These are phyloP conservation scores for Hydrolagus colliei DNA, from an alignment of 2,797 vertebrate genomes.

Conservation along the genomic window DNA sequence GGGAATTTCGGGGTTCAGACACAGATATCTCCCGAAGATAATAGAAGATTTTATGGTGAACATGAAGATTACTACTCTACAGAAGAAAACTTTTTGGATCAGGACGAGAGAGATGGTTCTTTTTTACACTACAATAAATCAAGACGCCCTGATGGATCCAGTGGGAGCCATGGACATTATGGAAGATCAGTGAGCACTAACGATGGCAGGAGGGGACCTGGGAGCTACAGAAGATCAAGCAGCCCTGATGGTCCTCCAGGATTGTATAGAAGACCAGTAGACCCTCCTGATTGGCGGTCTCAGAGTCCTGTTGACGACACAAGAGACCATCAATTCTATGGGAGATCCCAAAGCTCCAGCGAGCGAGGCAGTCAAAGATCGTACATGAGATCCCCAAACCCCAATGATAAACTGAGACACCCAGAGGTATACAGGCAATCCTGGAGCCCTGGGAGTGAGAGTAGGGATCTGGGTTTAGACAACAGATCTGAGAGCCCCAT, in stretches of 20 bases:
- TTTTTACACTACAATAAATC: slow-evolving; percentile 13
- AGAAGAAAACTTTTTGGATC: slow-evolving; percentile 13
- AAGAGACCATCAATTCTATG: slow-evolving; percentile 25
- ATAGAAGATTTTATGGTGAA: slow-evolving; percentile 20
- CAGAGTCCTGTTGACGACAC: slow-evolving; percentile 14
- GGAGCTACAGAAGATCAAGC: slow-evolving; percentile 18
- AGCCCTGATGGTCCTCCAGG: slow-evolving; percentile 10
- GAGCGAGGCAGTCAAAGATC: background rate
- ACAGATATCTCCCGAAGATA: background rate
- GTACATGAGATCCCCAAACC: slow-evolving; percentile 26
- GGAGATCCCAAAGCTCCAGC: slow-evolving; percentile 25
- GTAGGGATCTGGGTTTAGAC: slow-evolving; percentile 10
- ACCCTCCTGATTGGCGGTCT: slow-evolving; percentile 19
- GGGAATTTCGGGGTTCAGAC: slow-evolving; percentile 15
- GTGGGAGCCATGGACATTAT: background rate
- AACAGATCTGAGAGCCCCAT: background rate
- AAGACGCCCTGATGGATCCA: background rate
- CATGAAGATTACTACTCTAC: background rate
- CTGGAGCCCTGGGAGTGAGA: slow-evolving; percentile 20
- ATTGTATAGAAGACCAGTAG: slow-evolving; percentile 6
- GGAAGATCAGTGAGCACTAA: background rate
- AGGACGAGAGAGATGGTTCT: background rate
- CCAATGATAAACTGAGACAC: background rate
- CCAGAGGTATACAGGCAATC: slow-evolving; percentile 8
- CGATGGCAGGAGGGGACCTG: slow-evolving; percentile 8